A percentile compares a stretch with the other conserved stretches of the same genome.
These are phyloP conservation scores for Clitarchus hookeri DNA, from an alignment of 2,888 invertebrate species.

Conservation along the genomic window DNA sequence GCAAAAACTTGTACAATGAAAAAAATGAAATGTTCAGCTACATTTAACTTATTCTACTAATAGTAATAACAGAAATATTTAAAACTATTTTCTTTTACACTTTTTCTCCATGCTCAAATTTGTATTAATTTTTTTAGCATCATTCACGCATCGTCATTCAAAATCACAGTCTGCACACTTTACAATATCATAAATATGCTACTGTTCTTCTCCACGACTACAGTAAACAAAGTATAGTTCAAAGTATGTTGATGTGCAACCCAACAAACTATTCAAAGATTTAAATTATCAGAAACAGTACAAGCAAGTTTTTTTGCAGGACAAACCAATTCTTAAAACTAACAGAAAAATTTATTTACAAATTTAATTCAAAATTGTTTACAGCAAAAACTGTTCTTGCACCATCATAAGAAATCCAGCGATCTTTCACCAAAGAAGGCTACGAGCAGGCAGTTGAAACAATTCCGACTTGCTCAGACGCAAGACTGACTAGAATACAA, in stretches of 20 bases:
- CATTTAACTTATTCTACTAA: too few species aligned
- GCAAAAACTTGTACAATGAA: too few species aligned
- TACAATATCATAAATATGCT: neutral
- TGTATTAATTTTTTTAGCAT: too few species aligned
- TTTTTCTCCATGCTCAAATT: too few species aligned
- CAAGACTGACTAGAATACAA: neutral
- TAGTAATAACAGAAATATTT: too few species aligned
- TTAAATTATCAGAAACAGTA: too few species aligned
- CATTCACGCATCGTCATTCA: neutral
- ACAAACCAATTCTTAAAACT: neutral
- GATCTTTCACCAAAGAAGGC: neutral
- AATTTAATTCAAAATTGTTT: neutral
- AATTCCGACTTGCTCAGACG: neutral
- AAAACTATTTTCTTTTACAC: too few species aligned
- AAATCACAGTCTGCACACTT: neutral
- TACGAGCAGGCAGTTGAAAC: neutral
- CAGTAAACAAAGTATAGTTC: neutral
- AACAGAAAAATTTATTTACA: neutral
- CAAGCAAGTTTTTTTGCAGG: neutral
- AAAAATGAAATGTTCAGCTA: too few species aligned
- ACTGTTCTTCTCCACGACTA: neutral
- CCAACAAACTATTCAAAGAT: too few species aligned
- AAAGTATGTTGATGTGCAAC: too few species aligned
- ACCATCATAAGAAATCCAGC: too few species aligned
- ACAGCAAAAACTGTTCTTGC: neutral